Conservation (phyloP, 2,113 vertebrate genomes). For the Mus spicilegus region DNA sequence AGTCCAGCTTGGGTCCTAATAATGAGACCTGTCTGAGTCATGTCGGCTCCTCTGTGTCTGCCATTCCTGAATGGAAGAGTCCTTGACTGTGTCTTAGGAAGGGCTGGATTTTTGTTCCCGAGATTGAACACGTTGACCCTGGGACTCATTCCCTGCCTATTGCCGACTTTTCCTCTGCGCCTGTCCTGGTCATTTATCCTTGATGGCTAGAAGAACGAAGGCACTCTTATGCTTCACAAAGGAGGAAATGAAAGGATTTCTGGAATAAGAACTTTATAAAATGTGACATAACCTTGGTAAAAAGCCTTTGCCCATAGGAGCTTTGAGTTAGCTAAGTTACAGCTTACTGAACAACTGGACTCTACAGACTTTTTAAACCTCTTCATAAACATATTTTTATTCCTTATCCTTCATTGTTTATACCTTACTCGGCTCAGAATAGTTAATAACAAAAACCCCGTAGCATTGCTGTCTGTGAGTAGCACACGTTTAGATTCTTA, state of each 20-base stretch:
- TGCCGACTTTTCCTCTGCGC: neutral
- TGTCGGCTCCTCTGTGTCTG: neutral
- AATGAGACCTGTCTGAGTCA: neutral
- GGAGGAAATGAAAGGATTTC: neutral
- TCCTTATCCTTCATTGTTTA: slow-evolving; percentile 21
- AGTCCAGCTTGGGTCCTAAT: neutral
- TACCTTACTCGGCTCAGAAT: slow-evolving; percentile 27
- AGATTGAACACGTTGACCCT: neutral
- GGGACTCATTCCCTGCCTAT: neutral
- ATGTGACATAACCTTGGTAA: neutral
- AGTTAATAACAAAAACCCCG: neutral
- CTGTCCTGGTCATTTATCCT: neutral
- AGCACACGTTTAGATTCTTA: slow-evolving; percentile 29
- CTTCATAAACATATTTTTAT: neutral
- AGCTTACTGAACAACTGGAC: slow-evolving; percentile 13
- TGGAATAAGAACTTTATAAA: neutral
- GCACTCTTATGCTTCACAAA: neutral
- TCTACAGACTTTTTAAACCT: slow-evolving; percentile 1
- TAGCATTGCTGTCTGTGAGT: neutral
- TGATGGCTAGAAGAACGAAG: neutral
- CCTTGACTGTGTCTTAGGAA: neutral
- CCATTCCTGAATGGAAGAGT: neutral
- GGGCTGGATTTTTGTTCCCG: neutral
- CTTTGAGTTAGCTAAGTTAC: slow-evolving; percentile 30
- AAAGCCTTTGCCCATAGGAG: neutral